Base-by-base conservation (phyloP, 2,797 vertebrate species). In the Catharus ustulatus region DNA sequence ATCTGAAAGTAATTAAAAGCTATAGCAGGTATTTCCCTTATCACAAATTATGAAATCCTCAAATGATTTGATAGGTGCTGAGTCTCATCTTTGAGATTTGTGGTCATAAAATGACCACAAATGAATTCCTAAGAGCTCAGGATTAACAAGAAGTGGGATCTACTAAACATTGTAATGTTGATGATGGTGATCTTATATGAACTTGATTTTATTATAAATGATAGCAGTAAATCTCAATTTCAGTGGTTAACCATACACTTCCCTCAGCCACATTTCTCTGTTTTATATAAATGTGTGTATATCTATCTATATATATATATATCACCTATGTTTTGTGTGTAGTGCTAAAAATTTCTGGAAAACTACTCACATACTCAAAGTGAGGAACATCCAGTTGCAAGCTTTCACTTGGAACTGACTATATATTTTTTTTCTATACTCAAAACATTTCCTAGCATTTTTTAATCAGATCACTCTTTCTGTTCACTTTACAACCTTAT, bases 321-420 rank as follows among this genome's bases (percentile, higher is more conserved):
- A 30, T 11, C 7, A 15, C 3, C 5, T 8, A 17, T 3, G 5
- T 38, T 30, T 10, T 9, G 5, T 36, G 23, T n/a, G 13, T 5
- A 49, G 17, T 3, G 38, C 7, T 13, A 32, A 21, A 8, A 4
- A 21, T 20, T 55, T 59, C 36, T 63, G 22, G 32, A 67, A 68
- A 62, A 27, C 10, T 59, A 63, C 27, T 68, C 19, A 34, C 9
- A 43, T 21, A 26, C 15, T 59, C 34, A 40, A 57, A 83, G 13
- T 38, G 59, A 48, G 13, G 29, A 64, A 64, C 22, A 51, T 23
- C 27, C 62, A 26, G 19, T 24, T 68, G 20, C 5, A 72, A 17
- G 15, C 7, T 46, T 88, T 34, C 40, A 62, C 19, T 38, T 38
- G 32, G 15, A 86, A 71, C 18, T 29, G 10, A 73, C 55, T 36